Conservation (phyloP, 2,113 vertebrate species). For the Plecotus auritus region DNA sequence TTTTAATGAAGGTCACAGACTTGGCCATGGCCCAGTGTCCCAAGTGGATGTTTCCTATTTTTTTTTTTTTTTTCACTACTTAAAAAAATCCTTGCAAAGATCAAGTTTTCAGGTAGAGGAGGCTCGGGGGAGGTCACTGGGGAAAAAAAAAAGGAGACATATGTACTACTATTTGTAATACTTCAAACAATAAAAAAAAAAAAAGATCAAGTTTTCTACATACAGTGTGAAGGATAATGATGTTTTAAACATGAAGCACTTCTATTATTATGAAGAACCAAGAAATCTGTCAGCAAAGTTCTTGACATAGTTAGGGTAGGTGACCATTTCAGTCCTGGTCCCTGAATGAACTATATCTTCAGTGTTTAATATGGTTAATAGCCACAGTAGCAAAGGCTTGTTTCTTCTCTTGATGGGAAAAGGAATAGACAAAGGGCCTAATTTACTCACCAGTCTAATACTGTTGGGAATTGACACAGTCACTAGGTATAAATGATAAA, state of each 20-base stretch:
- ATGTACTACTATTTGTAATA: no score
- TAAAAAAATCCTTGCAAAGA: slow-evolving; percentile 26
- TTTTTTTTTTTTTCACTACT: neutral
- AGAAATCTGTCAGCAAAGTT: neutral
- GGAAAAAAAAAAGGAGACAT: no score
- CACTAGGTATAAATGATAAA: slow-evolving; percentile 66
- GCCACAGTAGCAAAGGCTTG: neutral
- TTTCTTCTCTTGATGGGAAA: slow-evolving; percentile 32
- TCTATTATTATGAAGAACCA: slow-evolving; percentile 1
- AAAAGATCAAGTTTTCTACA: neutral
- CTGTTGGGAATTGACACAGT: slow-evolving; percentile 60
- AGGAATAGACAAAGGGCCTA: slow-evolving; percentile 49
- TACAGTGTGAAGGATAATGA: neutral
- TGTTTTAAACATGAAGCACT: slow-evolving; percentile 20
- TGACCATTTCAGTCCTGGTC: neutral
- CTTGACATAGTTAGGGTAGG: neutral
- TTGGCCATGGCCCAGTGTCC: neutral
- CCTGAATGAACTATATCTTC: slow-evolving; percentile 10
- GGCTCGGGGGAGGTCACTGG: no score
- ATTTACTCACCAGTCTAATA: slow-evolving; percentile 40
- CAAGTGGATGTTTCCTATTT: neutral
- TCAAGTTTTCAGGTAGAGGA: no score
- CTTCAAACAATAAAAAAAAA: no score
- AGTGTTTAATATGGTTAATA: neutral
- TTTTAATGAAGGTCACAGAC: slow-evolving; percentile 3